phyloP scores from a whole-genome alignment of 1,140 invertebrate species.

The Microplitis mediator region DNA sequence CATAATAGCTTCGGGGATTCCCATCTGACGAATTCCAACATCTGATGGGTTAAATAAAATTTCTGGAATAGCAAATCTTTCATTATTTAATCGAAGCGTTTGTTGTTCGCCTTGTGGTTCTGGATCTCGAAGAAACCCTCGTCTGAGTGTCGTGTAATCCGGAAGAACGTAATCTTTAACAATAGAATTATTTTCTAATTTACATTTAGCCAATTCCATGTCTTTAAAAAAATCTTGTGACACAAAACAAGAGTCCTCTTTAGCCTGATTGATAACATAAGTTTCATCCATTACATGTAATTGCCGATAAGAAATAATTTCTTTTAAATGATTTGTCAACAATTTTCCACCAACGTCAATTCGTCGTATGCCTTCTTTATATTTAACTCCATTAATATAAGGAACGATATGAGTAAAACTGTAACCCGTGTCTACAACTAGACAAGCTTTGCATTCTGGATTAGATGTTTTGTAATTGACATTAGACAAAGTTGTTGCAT shows the following conservation, averaged over 20 bases:
- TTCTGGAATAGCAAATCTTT: conserved; percentile 92
- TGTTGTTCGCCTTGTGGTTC: conserved; percentile 75
- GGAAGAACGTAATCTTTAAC: conserved; percentile 93
- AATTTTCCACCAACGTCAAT: conserved; percentile 97
- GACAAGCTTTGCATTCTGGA: conserved; percentile 72
- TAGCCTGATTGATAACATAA: conserved; percentile 97
- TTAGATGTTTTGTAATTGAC: conserved; percentile 68
- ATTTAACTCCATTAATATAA: conserved; percentile 88
- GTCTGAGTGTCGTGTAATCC: conserved; percentile 86
- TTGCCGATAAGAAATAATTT: conserved; percentile 95
- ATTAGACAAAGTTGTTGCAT: conserved; percentile 73
- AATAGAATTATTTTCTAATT: conserved; percentile 71
- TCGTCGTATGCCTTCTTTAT: conserved; percentile 78
- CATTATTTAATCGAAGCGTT: conserved; percentile 87
- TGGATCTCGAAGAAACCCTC: conserved; percentile 77
- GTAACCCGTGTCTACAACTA: conserved; percentile 92
- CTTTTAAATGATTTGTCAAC: conserved; percentile 97
- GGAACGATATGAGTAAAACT: conserved; percentile 96
- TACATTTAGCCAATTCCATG: conserved; percentile 77
- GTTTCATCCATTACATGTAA: conserved; percentile 99
- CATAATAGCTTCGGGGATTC: conserved; percentile 88
- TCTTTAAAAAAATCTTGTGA: conserved; percentile 85
- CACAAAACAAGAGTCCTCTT: conserved; percentile 97
- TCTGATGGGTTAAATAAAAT: conserved; percentile 94
- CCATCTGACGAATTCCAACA: conserved; percentile 93